These are phyloP conservation scores for Rhagium mordax DNA, from an alignment of 2,888 invertebrate genomes.

Conservation along the genomic window DNA sequence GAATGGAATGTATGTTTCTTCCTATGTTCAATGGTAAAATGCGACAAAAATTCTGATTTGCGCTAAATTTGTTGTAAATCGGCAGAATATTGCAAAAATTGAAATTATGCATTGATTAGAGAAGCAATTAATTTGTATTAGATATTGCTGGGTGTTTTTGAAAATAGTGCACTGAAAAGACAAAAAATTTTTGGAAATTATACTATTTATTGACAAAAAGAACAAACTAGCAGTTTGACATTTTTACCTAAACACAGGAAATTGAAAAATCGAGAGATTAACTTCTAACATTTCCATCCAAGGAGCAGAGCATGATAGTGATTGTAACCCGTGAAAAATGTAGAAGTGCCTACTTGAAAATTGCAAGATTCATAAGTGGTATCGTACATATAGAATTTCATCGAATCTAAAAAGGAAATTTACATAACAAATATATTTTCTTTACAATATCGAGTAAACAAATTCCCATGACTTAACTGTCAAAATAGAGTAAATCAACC, in stretches of 20 bases:
- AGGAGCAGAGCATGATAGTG: constrained; percentile 50
- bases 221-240: too few species aligned
- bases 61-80: too few species aligned
- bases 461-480: background rate
- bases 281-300: constrained; percentile 27
- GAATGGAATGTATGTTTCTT: constrained; percentile 9
- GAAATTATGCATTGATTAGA: too few species aligned
- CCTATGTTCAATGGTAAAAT: constrained; percentile 12
- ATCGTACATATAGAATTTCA: constrained; percentile 49
- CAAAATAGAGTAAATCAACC: constrained; percentile 31
- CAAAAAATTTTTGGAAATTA: too few species aligned
- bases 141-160: too few species aligned
- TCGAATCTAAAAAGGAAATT: constrained; percentile 39
- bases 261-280: background rate
- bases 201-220: too few species aligned
- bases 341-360: constrained; percentile 51
- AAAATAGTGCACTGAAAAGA: too few species aligned
- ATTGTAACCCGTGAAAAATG: constrained; percentile 46
- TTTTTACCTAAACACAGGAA: background rate
- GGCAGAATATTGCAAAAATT: too few species aligned
- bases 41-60: background rate
- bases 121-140: too few species aligned
- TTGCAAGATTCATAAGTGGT: constrained; percentile 52
- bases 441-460: constrained; percentile 16
- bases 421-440: constrained; percentile 25